Evolutionary conservation across 92 coral and sea anemone species (phyloP), one percentile per base, ranked within the genome.

Genomic region (Nematostella vectensis): DNA sequence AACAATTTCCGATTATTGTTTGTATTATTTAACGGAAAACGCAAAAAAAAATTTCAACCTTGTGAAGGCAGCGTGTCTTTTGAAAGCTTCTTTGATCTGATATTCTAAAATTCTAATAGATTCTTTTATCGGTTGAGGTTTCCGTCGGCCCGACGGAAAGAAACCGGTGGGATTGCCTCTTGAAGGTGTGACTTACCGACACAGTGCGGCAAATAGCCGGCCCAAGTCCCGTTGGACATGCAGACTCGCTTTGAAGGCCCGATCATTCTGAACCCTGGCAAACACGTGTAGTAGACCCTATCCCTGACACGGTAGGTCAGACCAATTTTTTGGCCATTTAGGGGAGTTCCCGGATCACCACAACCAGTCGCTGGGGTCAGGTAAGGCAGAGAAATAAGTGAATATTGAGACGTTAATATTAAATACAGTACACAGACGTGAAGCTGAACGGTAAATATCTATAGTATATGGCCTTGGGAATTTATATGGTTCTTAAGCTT

Each of bases 341-440:
- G 49, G 2, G 91, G 97, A 12, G 79, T 62, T 22, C 95, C 97
- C 27, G 97, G 97, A 59, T 89, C 75, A 2, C 88, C 75, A 55
- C 97, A 89, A 29, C 80, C 63, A 31, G 33, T 82, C 0, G 60
- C 89, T 82, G 26, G 1, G n/a, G n/a, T n/a, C n/a, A n/a, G n/a
- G n/a, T n/a, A n/a, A n/a, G n/a, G n/a, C n/a, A n/a, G n/a, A 4
- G 39, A 4, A 21, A 31, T 12, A 51, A 54, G 4, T 16, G 18
- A 22, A 22, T 17, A 1, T 39, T 21, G 18, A 0, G n/a, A 29
- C 19, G 18, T 17, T 27, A 19, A 22, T 3, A 22, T 22, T 30
- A 49, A 4, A 15, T 8, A 24, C 51, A 47, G 3, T 47, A 47
- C 21, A 47, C 4, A 16, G 18, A 16, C 19, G 51, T n/a, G n/a